Conservation (phyloP, 2,797 vertebrate genomes). For the Chaetophractus vellerosus region DNA sequence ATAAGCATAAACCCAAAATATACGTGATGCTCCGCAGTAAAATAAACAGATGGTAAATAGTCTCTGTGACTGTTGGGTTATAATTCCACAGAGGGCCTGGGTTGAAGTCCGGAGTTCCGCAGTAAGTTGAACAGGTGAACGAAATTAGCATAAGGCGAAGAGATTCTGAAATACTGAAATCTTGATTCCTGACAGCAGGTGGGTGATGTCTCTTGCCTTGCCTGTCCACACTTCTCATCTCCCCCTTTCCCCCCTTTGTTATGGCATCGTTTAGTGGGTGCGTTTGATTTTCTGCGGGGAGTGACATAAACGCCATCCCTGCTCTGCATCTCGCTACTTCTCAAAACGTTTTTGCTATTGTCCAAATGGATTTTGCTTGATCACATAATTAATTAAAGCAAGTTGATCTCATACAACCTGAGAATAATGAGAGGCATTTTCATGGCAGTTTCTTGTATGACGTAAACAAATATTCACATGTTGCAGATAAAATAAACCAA, state of each 20-base stretch:
- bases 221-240: neutral
- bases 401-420: constrained; percentile 73
- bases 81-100: constrained; percentile 70
- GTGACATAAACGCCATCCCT: neutral
- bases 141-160: neutral
- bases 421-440: constrained; percentile 65
- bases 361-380: constrained; percentile 61
- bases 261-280: constrained; percentile 1
- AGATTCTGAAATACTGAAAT: neutral
- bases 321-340: constrained; percentile 4
- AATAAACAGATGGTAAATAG: constrained; percentile 83
- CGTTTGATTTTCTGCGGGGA: neutral
- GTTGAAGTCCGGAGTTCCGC: constrained; percentile 61
- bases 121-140: neutral
- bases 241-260: neutral
- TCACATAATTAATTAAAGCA: constrained; percentile 63
- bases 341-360: neutral
- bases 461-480: constrained; percentile 71
- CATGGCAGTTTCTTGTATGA: constrained; percentile 42
- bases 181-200: neutral
- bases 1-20: constrained; percentile 74
- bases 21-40: constrained; percentile 69
- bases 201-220: neutral
- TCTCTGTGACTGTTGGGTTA: constrained; percentile 72
- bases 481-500: constrained; percentile 70